Evolutionary conservation across 2,888 invertebrate genomes (phyloP).

Genomic region (Antitype chi): DNA sequence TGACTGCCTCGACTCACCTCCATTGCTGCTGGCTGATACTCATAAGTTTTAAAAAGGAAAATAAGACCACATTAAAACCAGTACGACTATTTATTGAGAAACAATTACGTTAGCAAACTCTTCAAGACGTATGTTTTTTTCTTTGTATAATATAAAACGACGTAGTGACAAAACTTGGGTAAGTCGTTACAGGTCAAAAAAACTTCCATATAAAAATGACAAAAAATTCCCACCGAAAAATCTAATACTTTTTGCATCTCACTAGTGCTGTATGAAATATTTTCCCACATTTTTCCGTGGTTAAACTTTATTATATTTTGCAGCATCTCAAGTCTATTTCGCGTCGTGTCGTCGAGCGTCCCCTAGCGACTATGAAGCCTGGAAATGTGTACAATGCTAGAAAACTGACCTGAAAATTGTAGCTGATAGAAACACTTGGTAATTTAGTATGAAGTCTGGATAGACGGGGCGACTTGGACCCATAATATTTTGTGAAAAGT

Average conservation of each 20-base stretch:
- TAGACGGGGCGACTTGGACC: neutral
- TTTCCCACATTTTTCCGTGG: slow-evolving; percentile 17
- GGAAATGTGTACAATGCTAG: slow-evolving; percentile 20
- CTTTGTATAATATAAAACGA: neutral
- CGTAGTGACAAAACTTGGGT: neutral
- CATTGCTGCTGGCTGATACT: neutral
- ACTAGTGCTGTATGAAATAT: slow-evolving; percentile 10
- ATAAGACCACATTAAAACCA: neutral
- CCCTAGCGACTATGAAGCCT: slow-evolving; percentile 21
- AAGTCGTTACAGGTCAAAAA: neutral
- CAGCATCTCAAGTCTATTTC: slow-evolving; percentile 20
- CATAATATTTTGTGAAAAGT: neutral
- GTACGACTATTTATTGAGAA: neutral
- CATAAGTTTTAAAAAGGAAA: neutral
- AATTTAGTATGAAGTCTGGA: slow-evolving; percentile 10
- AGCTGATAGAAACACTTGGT: slow-evolving; percentile 3
- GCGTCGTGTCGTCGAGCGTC: slow-evolving; percentile 12
- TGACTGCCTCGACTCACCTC: too few species aligned
- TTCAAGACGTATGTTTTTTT: neutral
- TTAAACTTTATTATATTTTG: slow-evolving; percentile 48
- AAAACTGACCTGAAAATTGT: slow-evolving; percentile 41
- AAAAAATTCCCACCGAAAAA: neutral
- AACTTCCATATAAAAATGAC: neutral
- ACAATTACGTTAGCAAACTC: neutral
- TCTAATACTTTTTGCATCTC: neutral